Base-by-base conservation (phyloP, 2,888 invertebrate species). In the Eupithecia exiguata region DNA sequence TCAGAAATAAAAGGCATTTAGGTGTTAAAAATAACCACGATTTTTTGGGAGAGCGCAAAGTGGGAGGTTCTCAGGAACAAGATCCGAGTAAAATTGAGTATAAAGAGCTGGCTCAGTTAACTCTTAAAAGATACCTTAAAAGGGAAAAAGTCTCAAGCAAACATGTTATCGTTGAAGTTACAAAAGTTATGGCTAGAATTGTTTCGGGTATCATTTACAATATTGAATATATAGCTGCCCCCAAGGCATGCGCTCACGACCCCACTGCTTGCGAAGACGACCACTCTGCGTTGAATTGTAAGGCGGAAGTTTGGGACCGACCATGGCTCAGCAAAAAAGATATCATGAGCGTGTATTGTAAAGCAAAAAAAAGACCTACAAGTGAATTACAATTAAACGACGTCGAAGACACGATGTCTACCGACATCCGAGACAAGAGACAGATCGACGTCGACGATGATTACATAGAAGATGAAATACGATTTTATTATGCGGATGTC, bases 241-340 rank as follows among this genome's bases (percentile, higher is more conserved):
- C 84, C 10, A 80, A 77, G 14, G 78, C 78, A 46, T 86, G 85
- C 68, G 78, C 82, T 40, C 65, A 77, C 1, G 75, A 85, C 53
- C 69, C 75, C 36, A 71, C 77, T 7, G 70, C 78, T 62, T 83
- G 87, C 82, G 70, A 72, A 36, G 74, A 80, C 14, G 76, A 72
- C 18, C 79, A 81, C 36, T 72, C 75, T 21, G 68, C 81, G 43
- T 75, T 88, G 35, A 78, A 82, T 74, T 96, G 96, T 82, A 79
- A 90, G 38, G 84, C 96, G 49, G 80, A 87, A 71, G 91, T 95
- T 68, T 95, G 95, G 95, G 91, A 94, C 53, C 92, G 89, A 53
- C 94, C 95, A 10, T 96, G 96, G 96, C 61, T 94, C 36, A 88
- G 89, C 65, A 75, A 72, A 1, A 89, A 91, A 68, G 85, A 90